These are phyloP conservation scores for Leptodactylus fuscus DNA, from an alignment of 2,113 vertebrate genomes.

Conservation along the genomic window DNA sequence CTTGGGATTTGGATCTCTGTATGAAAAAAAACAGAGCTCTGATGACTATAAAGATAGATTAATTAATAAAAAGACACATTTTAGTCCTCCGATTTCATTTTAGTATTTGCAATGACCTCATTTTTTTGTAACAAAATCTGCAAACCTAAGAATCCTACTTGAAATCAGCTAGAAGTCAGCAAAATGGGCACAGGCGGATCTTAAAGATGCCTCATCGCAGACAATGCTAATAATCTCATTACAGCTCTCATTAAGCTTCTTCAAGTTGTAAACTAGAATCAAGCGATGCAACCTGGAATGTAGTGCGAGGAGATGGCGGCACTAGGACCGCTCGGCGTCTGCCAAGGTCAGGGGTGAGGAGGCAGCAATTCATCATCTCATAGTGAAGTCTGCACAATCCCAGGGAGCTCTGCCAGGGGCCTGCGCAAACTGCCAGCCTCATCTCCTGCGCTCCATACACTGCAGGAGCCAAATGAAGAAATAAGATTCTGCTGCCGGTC, in stretches of 20 bases:
- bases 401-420: constrained; percentile 23
- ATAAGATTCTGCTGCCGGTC: constrained; percentile 12
- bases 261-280: not conserved
- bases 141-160: no score
- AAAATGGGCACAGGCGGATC: no score
- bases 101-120: no score
- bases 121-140: no score
- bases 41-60: not conserved
- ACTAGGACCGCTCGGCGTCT: not conserved
- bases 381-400: constrained; percentile 33
- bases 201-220: no score
- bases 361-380: constrained; percentile 51
- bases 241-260: no score
- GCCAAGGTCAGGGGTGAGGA: constrained; percentile 32
- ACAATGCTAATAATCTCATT: constrained; percentile 18
- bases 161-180: no score
- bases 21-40: not conserved
- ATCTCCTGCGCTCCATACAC: constrained; percentile 24
- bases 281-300: not conserved
- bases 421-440: constrained; percentile 43
- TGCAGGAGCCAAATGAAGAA: constrained; percentile 38
- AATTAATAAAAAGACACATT: no score
- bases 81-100: no score
- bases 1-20: not conserved
- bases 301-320: not conserved